phyloP scores from a whole-genome alignment of 1,140 invertebrate species.

The Phthorimaea operculella region DNA sequence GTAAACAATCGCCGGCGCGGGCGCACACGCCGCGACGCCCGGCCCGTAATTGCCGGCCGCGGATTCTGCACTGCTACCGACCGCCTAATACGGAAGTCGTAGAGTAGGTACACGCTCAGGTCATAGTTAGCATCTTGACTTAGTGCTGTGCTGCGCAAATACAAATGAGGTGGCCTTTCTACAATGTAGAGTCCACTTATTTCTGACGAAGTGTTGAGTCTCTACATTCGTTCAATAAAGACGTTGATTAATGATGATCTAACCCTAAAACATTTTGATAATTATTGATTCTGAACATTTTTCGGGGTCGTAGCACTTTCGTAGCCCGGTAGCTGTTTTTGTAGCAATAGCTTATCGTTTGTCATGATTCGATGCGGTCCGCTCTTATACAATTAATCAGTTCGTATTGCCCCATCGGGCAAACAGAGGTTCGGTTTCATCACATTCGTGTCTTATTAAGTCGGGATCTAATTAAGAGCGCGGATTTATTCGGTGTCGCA shows the following conservation, averaged over 20 bases:
- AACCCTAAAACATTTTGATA: no score
- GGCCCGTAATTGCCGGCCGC: conserved; percentile 38
- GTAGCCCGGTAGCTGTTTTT: background rate
- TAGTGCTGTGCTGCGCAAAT: background rate
- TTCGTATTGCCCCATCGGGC: conserved; percentile 9
- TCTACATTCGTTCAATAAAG: background rate
- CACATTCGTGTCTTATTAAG: conserved; percentile 36
- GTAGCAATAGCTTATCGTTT: conserved; percentile 13
- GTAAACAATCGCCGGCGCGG: conserved; percentile 59
- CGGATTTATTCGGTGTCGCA: conserved; percentile 36
- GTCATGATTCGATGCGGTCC: conserved; percentile 8
- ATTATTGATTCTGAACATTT: background rate
- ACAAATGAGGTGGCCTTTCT: background rate
- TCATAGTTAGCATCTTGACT: conserved; percentile 6
- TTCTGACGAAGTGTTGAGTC: background rate
- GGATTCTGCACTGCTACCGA: conserved; percentile 24
- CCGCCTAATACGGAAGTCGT: conserved; percentile 14
- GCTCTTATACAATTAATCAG: conserved; percentile 19
- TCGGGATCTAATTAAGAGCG: conserved; percentile 40
- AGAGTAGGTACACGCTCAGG: conserved; percentile 7
- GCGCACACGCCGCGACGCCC: conserved; percentile 50
- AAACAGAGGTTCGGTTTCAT: background rate
- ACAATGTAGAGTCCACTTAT: background rate
- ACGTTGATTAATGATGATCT: background rate
- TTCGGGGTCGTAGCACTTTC: background rate